Conservation (phyloP, 2,113 vertebrate species). For the Protobothrops mucrosquamatus region DNA sequence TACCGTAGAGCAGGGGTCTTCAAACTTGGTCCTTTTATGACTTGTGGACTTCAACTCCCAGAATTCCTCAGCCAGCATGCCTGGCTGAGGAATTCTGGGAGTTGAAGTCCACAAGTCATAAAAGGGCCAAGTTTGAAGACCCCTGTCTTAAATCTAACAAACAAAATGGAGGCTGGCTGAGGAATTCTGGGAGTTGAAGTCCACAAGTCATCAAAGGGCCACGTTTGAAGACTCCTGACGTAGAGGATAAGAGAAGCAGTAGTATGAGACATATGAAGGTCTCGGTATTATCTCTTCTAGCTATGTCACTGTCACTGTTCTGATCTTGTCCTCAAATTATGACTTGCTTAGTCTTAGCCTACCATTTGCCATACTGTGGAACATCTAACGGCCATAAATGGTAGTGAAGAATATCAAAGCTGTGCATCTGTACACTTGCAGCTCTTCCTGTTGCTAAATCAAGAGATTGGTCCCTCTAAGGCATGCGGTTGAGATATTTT, state of each 20-base stretch:
- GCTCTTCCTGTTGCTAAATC: neutral
- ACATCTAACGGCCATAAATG: neutral
- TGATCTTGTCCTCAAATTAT: neutral
- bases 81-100: no score
- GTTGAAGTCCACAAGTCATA: no score
- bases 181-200: no score
- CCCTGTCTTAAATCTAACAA: no score
- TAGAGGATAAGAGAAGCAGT: neutral
- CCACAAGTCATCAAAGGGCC: no score
- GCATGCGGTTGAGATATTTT: neutral
- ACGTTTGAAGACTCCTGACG: no score
- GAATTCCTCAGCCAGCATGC: no score
- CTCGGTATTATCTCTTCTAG: neutral
- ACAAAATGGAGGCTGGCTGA: no score
- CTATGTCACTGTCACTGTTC: neutral
- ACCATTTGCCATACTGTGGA: neutral
- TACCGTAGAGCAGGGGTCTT: no score
- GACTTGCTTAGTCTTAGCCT: neutral
- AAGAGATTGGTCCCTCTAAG: neutral
- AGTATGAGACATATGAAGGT: neutral
- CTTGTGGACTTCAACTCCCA: no score
- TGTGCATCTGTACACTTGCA: neutral
- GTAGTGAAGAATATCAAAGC: neutral
- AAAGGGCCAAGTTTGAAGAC: no score
- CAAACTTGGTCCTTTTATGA: no score